A percentile compares a stretch with the other conserved stretches of the same genome.
Evolutionary conservation across 2,113 vertebrate genomes (phyloP).

Genomic region (Sinocyclocheilus anshuiensis): DNA sequence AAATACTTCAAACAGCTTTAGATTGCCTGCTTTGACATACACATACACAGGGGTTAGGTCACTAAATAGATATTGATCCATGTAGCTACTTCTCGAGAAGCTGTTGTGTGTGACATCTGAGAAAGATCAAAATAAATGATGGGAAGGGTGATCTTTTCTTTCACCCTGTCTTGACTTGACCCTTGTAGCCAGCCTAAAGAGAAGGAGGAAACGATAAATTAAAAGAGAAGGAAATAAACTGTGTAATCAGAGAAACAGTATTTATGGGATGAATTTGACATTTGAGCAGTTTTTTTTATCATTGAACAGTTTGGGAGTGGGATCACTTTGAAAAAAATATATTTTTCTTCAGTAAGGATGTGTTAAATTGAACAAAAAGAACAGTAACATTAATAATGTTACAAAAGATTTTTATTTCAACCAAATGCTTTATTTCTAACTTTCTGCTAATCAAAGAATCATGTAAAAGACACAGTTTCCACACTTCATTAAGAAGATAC

Average conservation of each 20-base stretch:
- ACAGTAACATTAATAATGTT: neutral
- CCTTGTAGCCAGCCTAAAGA: slow-evolving; percentile 32
- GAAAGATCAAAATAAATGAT: slow-evolving; percentile 66
- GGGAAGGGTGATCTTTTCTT: slow-evolving; percentile 54
- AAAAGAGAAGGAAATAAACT: neutral
- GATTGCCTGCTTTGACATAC: slow-evolving; percentile 67
- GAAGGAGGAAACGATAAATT: neutral
- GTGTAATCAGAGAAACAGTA: neutral
- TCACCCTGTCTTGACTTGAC: slow-evolving; percentile 52
- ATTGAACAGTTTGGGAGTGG: neutral
- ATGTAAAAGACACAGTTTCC: neutral
- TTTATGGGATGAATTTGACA: neutral
- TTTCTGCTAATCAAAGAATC: neutral
- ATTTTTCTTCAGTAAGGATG: neutral
- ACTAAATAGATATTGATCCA: slow-evolving; percentile 75
- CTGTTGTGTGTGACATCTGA: slow-evolving; percentile 54
- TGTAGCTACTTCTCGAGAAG: slow-evolving; percentile 58
- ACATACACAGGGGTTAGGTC: slow-evolving; percentile 68
- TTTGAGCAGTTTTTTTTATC: neutral
- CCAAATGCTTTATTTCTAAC: neutral
- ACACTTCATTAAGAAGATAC: neutral
- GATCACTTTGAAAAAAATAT: neutral
- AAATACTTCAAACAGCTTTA: slow-evolving; percentile 71
- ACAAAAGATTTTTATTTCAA: neutral
- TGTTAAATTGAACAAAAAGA: neutral